Evolutionary conservation across 2,888 invertebrate genomes (phyloP).

Genomic region (Rhagium mordax): DNA sequence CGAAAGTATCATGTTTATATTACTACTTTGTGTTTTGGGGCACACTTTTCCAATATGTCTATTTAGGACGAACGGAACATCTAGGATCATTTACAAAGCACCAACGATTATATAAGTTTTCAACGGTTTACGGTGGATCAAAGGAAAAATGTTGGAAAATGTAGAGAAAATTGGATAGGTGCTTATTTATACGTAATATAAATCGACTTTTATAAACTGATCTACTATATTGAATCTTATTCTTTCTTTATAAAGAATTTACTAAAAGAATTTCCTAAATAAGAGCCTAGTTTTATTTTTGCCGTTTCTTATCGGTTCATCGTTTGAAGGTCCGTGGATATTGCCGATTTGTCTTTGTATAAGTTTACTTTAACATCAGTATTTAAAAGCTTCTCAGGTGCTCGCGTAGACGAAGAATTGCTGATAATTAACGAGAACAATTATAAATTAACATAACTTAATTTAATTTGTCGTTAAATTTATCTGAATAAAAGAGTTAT

Average conservation of each 20-base stretch:
- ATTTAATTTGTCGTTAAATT: too few species aligned
- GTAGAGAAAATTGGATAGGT: slow-evolving; percentile 19
- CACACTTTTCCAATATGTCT: slow-evolving; percentile 28
- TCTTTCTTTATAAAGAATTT: neutral
- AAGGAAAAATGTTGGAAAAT: slow-evolving; percentile 34
- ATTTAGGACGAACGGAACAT: slow-evolving; percentile 28
- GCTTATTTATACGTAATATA: neutral
- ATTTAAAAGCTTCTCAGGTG: too few species aligned
- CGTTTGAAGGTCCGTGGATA: too few species aligned
- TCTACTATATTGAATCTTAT: neutral
- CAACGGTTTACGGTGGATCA: slow-evolving; percentile 41
- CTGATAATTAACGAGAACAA: too few species aligned
- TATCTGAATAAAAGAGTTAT: too few species aligned
- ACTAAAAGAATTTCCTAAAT: too few species aligned
- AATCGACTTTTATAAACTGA: neutral
- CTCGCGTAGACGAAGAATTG: too few species aligned
- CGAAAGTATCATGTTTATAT: slow-evolving; percentile 43
- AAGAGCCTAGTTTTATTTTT: too few species aligned
- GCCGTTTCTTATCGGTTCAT: too few species aligned
- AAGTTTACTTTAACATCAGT: too few species aligned
- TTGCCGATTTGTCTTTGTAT: too few species aligned
- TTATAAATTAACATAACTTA: too few species aligned
- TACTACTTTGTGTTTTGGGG: slow-evolving; percentile 36
- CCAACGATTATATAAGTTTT: slow-evolving; percentile 38
- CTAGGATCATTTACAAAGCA: slow-evolving; percentile 38